phyloP scores from a whole-genome alignment of 92 coral and sea anemone species.

The Heliopora coerulea region DNA sequence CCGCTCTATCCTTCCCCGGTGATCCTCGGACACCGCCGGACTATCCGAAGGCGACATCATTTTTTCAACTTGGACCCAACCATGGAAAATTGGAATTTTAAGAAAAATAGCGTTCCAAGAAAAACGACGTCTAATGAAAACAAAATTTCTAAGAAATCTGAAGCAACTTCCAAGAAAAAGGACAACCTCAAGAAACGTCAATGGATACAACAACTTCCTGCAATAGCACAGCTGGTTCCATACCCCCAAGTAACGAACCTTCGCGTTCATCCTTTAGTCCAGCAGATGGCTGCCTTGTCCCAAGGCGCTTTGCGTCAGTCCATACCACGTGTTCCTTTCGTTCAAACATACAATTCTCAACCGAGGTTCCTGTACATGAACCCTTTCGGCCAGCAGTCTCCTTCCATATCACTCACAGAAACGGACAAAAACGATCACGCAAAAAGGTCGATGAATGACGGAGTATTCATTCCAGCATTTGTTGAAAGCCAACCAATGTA shows the following conservation, averaged over 20 bases:
- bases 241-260: neutral
- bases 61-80: constrained; percentile 26
- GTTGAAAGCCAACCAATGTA: constrained; percentile 1
- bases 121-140: neutral
- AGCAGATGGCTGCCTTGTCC: constrained; percentile 27
- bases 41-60: constrained; percentile 29
- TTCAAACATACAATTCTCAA: neutral
- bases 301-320: constrained; percentile 22
- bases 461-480: constrained; percentile 6
- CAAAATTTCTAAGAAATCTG: constrained; percentile 26
- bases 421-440: neutral
- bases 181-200: constrained; percentile 6
- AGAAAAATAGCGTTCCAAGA: constrained; percentile 24
- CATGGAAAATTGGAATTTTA: constrained; percentile 28
- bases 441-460: neutral
- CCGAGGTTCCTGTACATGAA: constrained; percentile 4
- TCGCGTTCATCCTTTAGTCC: constrained; percentile 38
- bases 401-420: neutral
- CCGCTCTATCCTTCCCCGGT: constrained; percentile 26
- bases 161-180: constrained; percentile 7
- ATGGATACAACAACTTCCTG: constrained; percentile 36
- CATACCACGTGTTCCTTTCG: constrained; percentile 5
- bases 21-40: constrained; percentile 29
- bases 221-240: constrained; percentile 13
- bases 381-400: constrained; percentile 15